Conservation (phyloP, 2,113 vertebrate genomes). For the Xenopus laevis region DNA sequence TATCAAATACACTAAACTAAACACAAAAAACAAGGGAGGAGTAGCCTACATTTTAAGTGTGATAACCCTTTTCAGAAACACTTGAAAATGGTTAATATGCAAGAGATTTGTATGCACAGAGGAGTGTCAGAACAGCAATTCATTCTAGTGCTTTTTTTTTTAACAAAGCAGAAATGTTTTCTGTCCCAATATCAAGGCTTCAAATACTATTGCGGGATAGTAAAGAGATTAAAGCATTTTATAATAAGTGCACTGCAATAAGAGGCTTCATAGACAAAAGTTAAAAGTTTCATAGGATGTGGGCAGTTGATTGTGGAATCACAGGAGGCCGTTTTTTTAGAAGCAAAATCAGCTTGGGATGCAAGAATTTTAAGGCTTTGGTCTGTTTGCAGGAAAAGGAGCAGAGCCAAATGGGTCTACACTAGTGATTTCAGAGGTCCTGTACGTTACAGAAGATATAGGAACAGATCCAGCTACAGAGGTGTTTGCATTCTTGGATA, state of each 20-base stretch:
- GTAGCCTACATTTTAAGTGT: background rate
- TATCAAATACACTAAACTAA: background rate
- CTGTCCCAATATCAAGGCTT: background rate
- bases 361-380: constrained; percentile 73
- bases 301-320: too few species aligned
- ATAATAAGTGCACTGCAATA: constrained; percentile 19
- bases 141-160: background rate
- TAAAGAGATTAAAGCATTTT: constrained; percentile 21
- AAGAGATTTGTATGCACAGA: background rate
- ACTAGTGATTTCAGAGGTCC: constrained; percentile 73
- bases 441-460: constrained; percentile 64
- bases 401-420: constrained; percentile 86
- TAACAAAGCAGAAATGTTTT: background rate
- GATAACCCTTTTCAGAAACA: background rate
- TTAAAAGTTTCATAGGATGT: too few species aligned
- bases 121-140: background rate
- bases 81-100: background rate
- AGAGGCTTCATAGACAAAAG: background rate
- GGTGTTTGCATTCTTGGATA: constrained; percentile 75
- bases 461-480: constrained; percentile 72
- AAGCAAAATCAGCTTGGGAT: constrained; percentile 16
- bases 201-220: background rate
- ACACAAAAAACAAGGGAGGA: constrained; percentile 10
- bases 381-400: constrained; percentile 84
- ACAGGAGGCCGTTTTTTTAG: background rate